A percentile compares a stretch with the other conserved stretches of the same genome.
Conservation (phyloP, 2,888 invertebrate species). For the Halocaridina rubra region DNA sequence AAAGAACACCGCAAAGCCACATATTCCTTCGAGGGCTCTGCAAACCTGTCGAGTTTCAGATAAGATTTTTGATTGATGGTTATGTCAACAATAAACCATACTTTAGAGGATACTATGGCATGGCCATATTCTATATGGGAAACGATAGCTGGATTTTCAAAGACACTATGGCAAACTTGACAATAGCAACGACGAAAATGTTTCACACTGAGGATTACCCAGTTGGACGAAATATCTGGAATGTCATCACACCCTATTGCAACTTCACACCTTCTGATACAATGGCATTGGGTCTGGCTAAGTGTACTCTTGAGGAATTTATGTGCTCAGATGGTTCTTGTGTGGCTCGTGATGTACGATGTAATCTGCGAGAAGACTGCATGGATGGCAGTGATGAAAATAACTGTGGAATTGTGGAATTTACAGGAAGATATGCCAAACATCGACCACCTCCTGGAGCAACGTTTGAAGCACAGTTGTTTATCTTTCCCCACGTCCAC, state of each 20-base stretch:
- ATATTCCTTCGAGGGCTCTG: background rate
- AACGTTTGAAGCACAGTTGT: constrained; percentile 6
- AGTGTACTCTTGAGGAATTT: constrained; percentile 11
- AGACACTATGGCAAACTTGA: background rate
- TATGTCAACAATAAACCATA: background rate
- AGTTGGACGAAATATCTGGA: constrained; percentile 20
- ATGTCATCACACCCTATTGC: constrained; percentile 15
- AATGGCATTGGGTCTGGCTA: constrained; percentile 13
- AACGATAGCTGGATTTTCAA: background rate
- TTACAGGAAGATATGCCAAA: constrained; percentile 1
- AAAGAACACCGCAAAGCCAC: background rate
- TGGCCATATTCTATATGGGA: background rate
- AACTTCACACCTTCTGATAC: background rate
- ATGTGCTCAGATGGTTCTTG: constrained; percentile 39
- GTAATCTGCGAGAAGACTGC: constrained; percentile 41
- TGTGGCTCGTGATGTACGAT: constrained; percentile 17
- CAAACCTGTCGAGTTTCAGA: background rate
- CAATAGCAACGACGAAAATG: background rate
- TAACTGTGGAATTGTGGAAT: constrained; percentile 18
- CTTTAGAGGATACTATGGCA: background rate
- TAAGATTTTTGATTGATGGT: background rate
- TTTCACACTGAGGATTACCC: constrained; percentile 20
- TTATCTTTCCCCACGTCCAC: constrained; percentile 11
- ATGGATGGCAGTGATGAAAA: constrained; percentile 36
- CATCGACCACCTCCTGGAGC: constrained; percentile 30